phyloP scores from a whole-genome alignment of 2,888 invertebrate species.

The Macrostomum cliftonense region DNA sequence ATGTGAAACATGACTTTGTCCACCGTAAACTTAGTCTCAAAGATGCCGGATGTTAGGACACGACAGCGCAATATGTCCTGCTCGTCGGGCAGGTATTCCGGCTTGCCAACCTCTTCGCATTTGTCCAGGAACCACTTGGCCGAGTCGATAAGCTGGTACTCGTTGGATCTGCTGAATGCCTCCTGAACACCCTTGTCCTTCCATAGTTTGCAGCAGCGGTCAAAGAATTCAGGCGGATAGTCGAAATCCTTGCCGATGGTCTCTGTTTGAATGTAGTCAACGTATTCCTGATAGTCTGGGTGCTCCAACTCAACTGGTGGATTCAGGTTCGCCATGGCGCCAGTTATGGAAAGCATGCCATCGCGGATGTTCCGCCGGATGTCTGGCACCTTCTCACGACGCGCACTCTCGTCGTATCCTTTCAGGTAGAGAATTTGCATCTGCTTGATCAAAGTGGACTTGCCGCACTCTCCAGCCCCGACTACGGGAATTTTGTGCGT shows the following conservation, averaged over 20 bases:
- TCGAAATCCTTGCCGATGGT: slow-evolving; percentile 71
- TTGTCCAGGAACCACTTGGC: slow-evolving; percentile 58
- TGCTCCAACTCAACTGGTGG: slow-evolving; percentile 86
- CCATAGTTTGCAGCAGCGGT: slow-evolving; percentile 92
- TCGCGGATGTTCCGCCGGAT: slow-evolving; percentile 7
- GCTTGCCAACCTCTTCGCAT: slow-evolving; percentile 2
- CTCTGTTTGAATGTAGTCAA: slow-evolving; percentile 91
- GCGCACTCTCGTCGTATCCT: slow-evolving; percentile 53
- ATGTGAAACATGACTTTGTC: slow-evolving; percentile 99
- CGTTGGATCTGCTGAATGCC: slow-evolving; percentile 93
- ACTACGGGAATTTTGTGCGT: slow-evolving; percentile 11
- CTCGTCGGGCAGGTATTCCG: slow-evolving; percentile 8
- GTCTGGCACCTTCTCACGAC: slow-evolving; percentile 54
- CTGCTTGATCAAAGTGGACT: slow-evolving; percentile 98
- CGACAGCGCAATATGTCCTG: slow-evolving; percentile 98
- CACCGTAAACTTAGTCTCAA: slow-evolving; percentile 98
- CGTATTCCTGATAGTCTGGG: slow-evolving; percentile 66
- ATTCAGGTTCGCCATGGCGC: slow-evolving; percentile 91
- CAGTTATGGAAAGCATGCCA: slow-evolving; percentile 54
- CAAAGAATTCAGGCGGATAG: slow-evolving; percentile 86
- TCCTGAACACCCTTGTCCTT: slow-evolving; percentile 83
- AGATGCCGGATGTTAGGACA: slow-evolving; percentile 98
- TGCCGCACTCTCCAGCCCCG: slow-evolving; percentile 96
- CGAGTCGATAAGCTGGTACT: slow-evolving; percentile 99
- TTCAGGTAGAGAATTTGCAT: slow-evolving; percentile 97